A percentile compares a stretch with the other conserved stretches of the same genome.
phyloP scores from a whole-genome alignment of 2,113 vertebrate species.

The Excalfactoria chinensis region DNA sequence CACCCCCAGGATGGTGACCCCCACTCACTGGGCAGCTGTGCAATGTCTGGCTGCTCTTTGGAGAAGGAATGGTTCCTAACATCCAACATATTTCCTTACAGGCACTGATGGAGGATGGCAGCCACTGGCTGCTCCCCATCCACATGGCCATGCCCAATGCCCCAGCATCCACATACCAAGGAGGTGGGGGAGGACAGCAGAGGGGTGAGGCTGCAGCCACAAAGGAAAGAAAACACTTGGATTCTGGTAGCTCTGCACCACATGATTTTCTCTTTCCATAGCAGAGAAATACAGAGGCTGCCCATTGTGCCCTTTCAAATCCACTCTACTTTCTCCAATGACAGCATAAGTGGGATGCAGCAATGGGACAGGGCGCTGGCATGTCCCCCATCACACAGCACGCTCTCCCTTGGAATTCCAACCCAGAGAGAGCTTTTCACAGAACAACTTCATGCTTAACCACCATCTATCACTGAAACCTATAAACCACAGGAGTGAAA shows the following conservation, averaged over 20 bases:
- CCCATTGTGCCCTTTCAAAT: background rate
- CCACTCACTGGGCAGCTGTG: background rate
- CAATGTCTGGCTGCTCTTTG: no score
- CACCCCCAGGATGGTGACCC: background rate
- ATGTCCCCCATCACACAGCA: background rate
- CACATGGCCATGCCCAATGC: background rate
- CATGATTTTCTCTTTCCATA: background rate
- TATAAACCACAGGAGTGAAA: background rate
- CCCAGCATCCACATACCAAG: rapidly evolving
- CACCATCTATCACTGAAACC: background rate
- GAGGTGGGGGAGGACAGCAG: rapidly evolving
- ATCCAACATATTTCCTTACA: background rate
- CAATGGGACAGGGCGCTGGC: background rate
- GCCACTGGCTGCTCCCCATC: no score
- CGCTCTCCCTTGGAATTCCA: rapidly evolving
- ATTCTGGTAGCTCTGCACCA: background rate
- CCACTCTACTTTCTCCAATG: background rate
- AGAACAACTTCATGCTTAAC: background rate
- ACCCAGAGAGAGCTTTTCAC: background rate
- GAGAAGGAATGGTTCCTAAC: background rate
- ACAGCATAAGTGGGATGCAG: no score
- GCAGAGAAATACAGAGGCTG: no score
- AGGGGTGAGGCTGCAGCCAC: no score
- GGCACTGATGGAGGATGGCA: no score
- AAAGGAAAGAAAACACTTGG: background rate